Conservation (phyloP, 2,888 invertebrate species). For the Drosophila mulleri region DNA sequence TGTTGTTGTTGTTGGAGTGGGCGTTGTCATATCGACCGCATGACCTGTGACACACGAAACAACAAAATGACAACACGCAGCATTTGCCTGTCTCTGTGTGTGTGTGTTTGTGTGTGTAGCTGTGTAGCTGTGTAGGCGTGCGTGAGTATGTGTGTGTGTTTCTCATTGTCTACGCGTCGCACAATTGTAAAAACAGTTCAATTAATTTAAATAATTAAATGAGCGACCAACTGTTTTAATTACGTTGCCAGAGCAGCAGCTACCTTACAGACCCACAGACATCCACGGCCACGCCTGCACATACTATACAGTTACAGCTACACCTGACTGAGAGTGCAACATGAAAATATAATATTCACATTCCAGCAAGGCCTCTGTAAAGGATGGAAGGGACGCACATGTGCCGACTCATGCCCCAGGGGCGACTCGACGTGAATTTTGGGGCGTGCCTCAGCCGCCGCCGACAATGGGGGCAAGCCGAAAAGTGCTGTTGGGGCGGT, state of each 20-base stretch:
- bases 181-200: constrained; percentile 77
- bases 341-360: constrained; percentile 56
- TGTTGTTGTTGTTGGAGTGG: constrained; percentile 32
- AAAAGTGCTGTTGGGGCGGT: background rate
- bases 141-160: constrained; percentile 1
- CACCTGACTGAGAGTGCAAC: constrained; percentile 26
- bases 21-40: constrained; percentile 79
- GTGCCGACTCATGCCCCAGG: constrained; percentile 47
- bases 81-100: constrained; percentile 3
- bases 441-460: constrained; percentile 46
- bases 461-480: constrained; percentile 43
- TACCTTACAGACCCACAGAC: constrained; percentile 12
- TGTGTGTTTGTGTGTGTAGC: background rate
- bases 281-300: constrained; percentile 13
- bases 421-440: constrained; percentile 43
- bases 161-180: constrained; percentile 19
- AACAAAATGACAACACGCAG: constrained; percentile 47
- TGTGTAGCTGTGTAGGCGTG: constrained; percentile 1
- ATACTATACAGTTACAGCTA: constrained; percentile 11
- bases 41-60: constrained; percentile 57
- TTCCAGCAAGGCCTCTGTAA: constrained; percentile 22
- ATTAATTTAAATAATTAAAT: constrained; percentile 80
- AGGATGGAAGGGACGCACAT: constrained; percentile 26
- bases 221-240: constrained; percentile 76
- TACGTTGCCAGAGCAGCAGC: constrained; percentile 55